Evolutionary conservation across 1,140 invertebrate species (phyloP), one percentile per base, ranked within the genome.

Genomic region (Lasaia peninsularis): DNA sequence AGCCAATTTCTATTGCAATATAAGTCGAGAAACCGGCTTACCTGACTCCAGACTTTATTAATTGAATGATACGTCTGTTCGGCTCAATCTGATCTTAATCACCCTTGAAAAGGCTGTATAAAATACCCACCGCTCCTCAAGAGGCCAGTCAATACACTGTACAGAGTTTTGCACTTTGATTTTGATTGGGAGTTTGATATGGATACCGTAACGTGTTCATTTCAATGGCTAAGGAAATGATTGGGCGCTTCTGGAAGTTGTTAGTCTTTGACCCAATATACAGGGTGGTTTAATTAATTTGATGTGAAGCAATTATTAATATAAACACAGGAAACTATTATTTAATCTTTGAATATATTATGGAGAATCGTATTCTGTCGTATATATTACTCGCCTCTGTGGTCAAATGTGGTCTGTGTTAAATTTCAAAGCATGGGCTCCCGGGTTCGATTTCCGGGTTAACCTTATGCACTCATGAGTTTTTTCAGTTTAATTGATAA

Each of bases 31-130:
- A 58, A 71, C 71, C 69, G 72, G 74, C 72, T 63, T 74, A 75
- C 71, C 72, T 77, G 68, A 58, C 67, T 77, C 53, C 71, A 74
- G 77, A 81, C 66, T 84, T 70, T 65, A 73, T 85, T 86, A 87
- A 87, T 87, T 87, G 78, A 82, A 87, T 87, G 84, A 84, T 87
- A 84, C 77, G 73, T 78, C 73, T 74, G 67, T 65, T 77, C 70
- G 78, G 74, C 75, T 79, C 80, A 82, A 79, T 79, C 73, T 64
- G 51, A 72, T 74, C 76, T 80, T 86, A 82, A 83, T 86, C 78
- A 77, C 71, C 73, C 73, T 80, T 79, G 75, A 86, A 83, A 86
- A 81, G 80, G 70, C 72, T 72, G 68, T 62, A 75, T 75, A 67
- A 68, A 65, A 73, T 71, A 65, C 52, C 60, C 62, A 69, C 62